Evolutionary conservation across 2,113 vertebrate species (phyloP), one percentile per base, ranked within the genome.

Genomic region (Cavia porcellus): DNA sequence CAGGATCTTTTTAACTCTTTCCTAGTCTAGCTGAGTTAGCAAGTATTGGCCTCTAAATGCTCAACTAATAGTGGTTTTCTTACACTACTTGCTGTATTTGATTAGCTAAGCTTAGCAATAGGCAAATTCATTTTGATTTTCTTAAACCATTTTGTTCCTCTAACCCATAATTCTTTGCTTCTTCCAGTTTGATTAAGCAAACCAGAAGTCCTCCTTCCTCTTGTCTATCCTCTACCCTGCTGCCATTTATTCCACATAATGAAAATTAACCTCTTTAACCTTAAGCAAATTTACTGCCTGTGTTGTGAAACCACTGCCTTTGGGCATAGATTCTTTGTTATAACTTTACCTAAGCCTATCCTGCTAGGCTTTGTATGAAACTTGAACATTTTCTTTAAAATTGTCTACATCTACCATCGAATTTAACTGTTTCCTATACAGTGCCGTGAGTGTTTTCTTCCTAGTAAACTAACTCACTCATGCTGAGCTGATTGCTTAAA

Each of bases 91-190:
- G 5, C 8, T 66, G 64, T 32, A 22, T 81, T 68, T 93, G 19
- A 20, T 81, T 86, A 92, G 72, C 47, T 94, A 87, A 61, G 7
- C 7, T 80, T 92, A n/a, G 14, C 45, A 66, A 80, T 81, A 25
- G 70, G 68, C 35, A 96, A 95, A 52, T 7, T 68, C 25, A 90
- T 45, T 24, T 82, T 89, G 38, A 77, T 86, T 95, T 93, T 94
- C 79, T 45, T 94, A 83, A 92, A 59, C 14, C 3, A 62, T 17
- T 89, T 89, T 95, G 11, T 25, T 92, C 70, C 38, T 94, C 30
- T 25, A 77, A 64, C 12, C 10, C 62, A 17, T 22, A 91, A 59
- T 1, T 28, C 81, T 92, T 86, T 87, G 35, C 22, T 84, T 13
- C 62, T 88, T 52, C 35, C 5, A 72, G 10, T 68, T 92, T 57